Conservation (phyloP, 2,888 invertebrate genomes). For the Pharmacophagus antenor region DNA sequence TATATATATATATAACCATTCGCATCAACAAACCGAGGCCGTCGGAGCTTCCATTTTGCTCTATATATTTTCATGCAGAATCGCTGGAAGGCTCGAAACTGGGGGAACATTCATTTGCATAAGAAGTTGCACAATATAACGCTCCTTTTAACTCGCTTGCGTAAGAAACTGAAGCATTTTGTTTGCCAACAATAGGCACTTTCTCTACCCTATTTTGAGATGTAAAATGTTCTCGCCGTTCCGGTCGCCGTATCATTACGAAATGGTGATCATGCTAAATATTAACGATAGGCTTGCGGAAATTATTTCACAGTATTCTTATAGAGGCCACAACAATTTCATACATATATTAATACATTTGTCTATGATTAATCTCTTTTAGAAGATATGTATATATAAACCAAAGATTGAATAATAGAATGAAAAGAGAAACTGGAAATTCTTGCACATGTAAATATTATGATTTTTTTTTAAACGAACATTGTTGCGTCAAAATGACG, state of each 20-base stretch:
- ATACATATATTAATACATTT: too few relatives aligned
- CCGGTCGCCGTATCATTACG: not conserved
- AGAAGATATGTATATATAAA: too few relatives aligned
- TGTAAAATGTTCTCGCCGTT: constrained; percentile 1
- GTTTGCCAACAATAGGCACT: constrained; percentile 55
- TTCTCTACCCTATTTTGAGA: constrained; percentile 32
- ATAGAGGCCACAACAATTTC: too few relatives aligned
- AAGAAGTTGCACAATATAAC: constrained; percentile 49
- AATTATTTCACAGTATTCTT: too few relatives aligned
- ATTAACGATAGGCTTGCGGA: too few relatives aligned
- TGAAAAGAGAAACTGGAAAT: too few relatives aligned
- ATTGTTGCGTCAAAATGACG: too few relatives aligned
- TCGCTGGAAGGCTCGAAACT: constrained; percentile 59
- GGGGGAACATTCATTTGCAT: constrained; percentile 62
- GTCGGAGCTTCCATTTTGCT: constrained; percentile 49
- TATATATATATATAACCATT: constrained; percentile 25
- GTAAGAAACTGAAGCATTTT: constrained; percentile 43
- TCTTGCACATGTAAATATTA: too few relatives aligned
- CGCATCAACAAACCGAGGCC: constrained; percentile 35
- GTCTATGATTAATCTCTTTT: too few relatives aligned
- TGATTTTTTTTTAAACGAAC: too few relatives aligned
- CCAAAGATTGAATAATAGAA: too few relatives aligned
- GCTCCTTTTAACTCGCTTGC: constrained; percentile 52
- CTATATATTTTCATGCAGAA: constrained; percentile 60
- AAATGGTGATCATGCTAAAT: not conserved